Base-by-base conservation (phyloP, 2,888 invertebrate species). In the Trichacis sp. region DNA sequence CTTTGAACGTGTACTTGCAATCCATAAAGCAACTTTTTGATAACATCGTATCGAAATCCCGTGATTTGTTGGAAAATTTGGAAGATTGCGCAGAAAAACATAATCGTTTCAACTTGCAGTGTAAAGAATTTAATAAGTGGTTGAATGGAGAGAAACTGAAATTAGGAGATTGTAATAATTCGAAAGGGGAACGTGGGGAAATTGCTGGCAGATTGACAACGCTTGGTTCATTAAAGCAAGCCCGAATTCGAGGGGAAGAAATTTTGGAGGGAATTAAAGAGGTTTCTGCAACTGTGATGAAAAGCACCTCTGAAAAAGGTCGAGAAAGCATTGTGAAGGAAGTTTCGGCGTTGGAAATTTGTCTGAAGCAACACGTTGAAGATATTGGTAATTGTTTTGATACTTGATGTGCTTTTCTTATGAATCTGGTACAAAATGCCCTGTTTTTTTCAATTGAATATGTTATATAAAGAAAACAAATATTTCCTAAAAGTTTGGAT, bases 11-110 rank as follows among this genome's bases (percentile, higher is more conserved):
- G 0, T 96, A 95, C 78, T 85, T 96, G 5, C 92, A 93, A 76
- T 95, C 95, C 0, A 96, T 97, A 20, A 95, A 94, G 78, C 92
- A 94, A 77, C 86, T 96, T 15, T 97, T 96, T 85, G 91, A 93
- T 75, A 93, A 93, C 70, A 95, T 97, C 71, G 94, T 94, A 0
- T 88, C 89, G 0, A 95, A 95, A 85, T 96, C 93, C 1, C 93
- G 94, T 82, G 93, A 94, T 78, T 88, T 96, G 1, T 87, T 96
- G 70, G 90, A 91, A 53, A 94, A 94, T 81, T 87, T 97, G 54
- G 95, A 95, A 74, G 91, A 91, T 54, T 94, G 95, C 78, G 95
- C 95, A 0, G 92, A 93, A 70, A 92, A 92, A 72, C 97, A 97
- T 78, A 91, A 91, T 79, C 90, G 92, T 63, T 90, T 95, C 58